Evolutionary conservation across 2,113 vertebrate genomes (phyloP).

Genomic region (Pseudopodoces humilis): DNA sequence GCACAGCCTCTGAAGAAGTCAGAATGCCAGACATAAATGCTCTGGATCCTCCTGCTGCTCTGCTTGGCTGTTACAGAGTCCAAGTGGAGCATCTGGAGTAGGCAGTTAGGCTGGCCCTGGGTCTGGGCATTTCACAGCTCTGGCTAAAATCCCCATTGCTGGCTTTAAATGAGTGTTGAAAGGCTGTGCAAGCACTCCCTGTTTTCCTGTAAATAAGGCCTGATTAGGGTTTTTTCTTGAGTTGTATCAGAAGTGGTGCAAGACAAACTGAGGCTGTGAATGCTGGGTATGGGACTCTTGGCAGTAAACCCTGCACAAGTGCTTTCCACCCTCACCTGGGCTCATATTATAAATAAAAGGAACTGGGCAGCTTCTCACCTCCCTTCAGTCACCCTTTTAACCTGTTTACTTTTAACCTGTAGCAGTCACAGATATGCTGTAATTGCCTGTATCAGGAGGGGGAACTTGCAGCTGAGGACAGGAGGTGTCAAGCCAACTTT

Average conservation of each 20-base stretch:
- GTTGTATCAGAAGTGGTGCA: neutral
- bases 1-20: neutral
- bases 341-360: neutral
- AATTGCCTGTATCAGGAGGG: neutral
- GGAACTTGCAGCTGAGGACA: neutral
- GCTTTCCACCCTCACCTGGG: neutral
- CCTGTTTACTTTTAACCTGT: neutral
- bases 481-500: neutral
- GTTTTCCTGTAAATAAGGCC: neutral
- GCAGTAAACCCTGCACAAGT: neutral
- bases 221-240: neutral
- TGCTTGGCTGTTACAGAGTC: neutral
- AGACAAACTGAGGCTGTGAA: neutral
- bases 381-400: neutral
- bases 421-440: neutral
- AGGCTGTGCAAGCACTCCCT: neutral
- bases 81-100: neutral
- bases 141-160: neutral
- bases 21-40: neutral
- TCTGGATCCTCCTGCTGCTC: neutral
- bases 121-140: neutral
- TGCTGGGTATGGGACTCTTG: fast-evolving
- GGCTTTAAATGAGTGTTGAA: neutral
- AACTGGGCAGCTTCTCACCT: neutral
- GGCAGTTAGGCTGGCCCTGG: neutral